Conservation (phyloP, 2,797 vertebrate genomes). For the Megaceryle alcyon region DNA sequence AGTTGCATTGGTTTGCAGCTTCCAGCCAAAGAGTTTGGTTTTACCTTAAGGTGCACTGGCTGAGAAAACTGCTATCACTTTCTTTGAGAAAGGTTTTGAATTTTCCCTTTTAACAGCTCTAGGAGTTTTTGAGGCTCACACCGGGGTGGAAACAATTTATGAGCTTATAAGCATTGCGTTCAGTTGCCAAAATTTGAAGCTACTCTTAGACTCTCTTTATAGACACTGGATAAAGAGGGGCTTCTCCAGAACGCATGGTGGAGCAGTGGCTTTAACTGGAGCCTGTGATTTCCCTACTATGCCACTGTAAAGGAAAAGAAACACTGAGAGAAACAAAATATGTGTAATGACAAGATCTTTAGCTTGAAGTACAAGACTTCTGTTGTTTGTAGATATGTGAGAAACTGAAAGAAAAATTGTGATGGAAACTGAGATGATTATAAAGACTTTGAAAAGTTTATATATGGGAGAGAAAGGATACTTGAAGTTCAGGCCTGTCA, state of each 20-base stretch:
- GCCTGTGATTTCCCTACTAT: not conserved
- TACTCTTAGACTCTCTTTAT: not conserved
- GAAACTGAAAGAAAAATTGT: not conserved
- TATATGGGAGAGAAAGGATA: not conserved
- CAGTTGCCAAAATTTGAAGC: not conserved
- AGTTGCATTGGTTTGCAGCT: not conserved
- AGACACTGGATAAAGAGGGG: not conserved
- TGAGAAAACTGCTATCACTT: not conserved
- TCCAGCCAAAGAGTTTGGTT: not conserved
- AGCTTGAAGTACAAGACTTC: not conserved
- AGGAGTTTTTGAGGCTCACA: not conserved
- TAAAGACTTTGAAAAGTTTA: not conserved
- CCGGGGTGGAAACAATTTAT: not conserved
- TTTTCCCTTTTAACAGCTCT: not conserved
- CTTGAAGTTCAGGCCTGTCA: not conserved
- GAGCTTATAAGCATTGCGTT: not conserved
- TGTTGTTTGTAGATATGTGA: not conserved
- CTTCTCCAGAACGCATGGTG: not conserved
- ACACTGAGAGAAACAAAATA: not conserved
- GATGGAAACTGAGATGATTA: not conserved
- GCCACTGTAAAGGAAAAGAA: not conserved
- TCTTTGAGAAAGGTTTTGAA: not conserved
- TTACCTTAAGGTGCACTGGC: not conserved
- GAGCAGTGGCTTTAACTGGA: not conserved
- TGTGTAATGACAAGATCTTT: not conserved